Conservation (phyloP, 2,888 invertebrate species). For the Neuroscelio doddi region DNA sequence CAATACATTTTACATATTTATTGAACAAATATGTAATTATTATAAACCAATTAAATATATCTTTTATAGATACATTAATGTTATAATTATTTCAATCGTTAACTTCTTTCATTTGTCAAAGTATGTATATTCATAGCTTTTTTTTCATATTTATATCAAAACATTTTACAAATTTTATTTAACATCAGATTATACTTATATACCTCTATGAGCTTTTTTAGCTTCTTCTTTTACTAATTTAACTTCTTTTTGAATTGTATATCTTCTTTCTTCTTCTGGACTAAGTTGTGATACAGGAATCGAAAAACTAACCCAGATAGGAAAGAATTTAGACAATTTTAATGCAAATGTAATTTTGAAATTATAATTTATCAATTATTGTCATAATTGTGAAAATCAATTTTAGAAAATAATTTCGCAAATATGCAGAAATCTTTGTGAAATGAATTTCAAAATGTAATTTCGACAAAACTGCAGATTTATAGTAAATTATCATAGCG, state of each 20-base stretch:
- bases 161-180: not conserved
- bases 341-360: too few relatives aligned
- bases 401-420: too few relatives aligned
- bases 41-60: too few relatives aligned
- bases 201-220: constrained; percentile 63
- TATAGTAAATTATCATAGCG: too few relatives aligned
- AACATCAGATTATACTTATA: not conserved
- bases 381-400: not conserved
- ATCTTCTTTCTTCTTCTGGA: constrained; percentile 72
- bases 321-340: too few relatives aligned
- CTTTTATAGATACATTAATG: not conserved
- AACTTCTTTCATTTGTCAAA: too few relatives aligned
- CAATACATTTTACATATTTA: constrained; percentile 2
- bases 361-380: not conserved
- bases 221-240: constrained; percentile 63
- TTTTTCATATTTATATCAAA: not conserved
- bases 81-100: too few relatives aligned
- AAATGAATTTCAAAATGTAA: too few relatives aligned
- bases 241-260: constrained; percentile 59
- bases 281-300: constrained; percentile 70
- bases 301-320: constrained; percentile 62
- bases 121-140: too few relatives aligned
- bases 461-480: too few relatives aligned
- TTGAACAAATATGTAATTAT: too few relatives aligned
- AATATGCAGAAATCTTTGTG: too few relatives aligned